These are phyloP conservation scores for Brachyptera putata DNA, from an alignment of 2,888 invertebrate species.

Conservation along the genomic window DNA sequence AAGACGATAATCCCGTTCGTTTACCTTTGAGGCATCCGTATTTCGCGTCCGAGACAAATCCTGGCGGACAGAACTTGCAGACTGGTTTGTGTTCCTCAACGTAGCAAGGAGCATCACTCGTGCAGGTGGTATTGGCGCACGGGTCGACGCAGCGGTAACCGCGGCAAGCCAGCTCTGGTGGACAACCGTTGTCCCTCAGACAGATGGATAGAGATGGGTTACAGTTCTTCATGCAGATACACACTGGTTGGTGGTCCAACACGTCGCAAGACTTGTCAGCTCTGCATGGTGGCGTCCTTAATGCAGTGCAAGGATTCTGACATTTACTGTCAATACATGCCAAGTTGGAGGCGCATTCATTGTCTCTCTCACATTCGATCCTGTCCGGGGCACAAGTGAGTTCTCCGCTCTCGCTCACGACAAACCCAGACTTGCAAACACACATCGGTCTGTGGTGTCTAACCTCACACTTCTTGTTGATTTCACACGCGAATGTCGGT, in stretches of 20 bases:
- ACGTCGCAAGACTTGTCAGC: slow-evolving; percentile 85
- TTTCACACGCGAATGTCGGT: slow-evolving; percentile 62
- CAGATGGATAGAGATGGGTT: slow-evolving; percentile 83
- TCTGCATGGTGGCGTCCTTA: slow-evolving; percentile 58
- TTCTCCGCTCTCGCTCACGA: slow-evolving; percentile 82
- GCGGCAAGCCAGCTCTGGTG: slow-evolving; percentile 76
- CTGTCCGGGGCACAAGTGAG: slow-evolving; percentile 79
- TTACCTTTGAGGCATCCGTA: slow-evolving; percentile 97
- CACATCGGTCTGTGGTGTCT: slow-evolving; percentile 80
- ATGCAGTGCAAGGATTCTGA: slow-evolving; percentile 75
- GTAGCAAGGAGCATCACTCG: slow-evolving; percentile 81
- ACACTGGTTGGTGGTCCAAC: slow-evolving; percentile 78
- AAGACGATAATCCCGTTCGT: too few species aligned
- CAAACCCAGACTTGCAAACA: slow-evolving; percentile 84
- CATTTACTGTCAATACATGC: slow-evolving; percentile 81
- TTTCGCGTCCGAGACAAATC: slow-evolving; percentile 86
- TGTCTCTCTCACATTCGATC: slow-evolving; percentile 70
- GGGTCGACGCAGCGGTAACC: slow-evolving; percentile 89
- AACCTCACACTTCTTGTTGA: slow-evolving; percentile 84
- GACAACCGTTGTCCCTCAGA: slow-evolving; percentile 84
- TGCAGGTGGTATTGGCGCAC: slow-evolving; percentile 79
- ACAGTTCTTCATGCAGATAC: slow-evolving; percentile 84
- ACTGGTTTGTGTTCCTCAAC: slow-evolving; percentile 92
- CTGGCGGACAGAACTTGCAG: slow-evolving; percentile 94
- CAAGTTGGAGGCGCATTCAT: slow-evolving; percentile 76